Evolutionary conservation across 2,113 vertebrate species (phyloP).

Genomic region (Oreochromis aureus): DNA sequence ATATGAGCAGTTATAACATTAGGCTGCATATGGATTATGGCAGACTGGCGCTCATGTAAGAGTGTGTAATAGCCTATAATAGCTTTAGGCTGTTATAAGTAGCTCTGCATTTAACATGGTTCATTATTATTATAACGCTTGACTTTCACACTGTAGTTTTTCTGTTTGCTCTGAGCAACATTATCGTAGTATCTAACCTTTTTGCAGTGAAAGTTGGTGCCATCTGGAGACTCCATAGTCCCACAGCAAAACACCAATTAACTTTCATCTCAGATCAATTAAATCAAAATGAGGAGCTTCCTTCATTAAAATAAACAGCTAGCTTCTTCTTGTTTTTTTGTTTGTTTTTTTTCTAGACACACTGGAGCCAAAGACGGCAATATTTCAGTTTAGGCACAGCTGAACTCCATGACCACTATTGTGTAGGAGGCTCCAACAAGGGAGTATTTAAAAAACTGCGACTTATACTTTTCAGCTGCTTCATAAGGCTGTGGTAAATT

Average conservation of each 20-base stretch:
- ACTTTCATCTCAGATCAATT: background rate
- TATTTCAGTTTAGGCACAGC: constrained; percentile 21
- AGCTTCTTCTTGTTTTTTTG: constrained; percentile 9
- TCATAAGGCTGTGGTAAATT: background rate
- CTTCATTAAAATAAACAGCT: background rate
- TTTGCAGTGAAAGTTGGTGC: background rate
- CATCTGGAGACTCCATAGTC: background rate
- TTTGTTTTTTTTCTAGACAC: constrained; percentile 5
- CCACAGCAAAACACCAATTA: background rate
- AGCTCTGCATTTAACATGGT: background rate
- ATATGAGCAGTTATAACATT: background rate
- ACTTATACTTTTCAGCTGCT: constrained; percentile 7
- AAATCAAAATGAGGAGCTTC: background rate
- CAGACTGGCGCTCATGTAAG: background rate
- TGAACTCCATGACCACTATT: constrained; percentile 7
- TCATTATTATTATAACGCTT: background rate
- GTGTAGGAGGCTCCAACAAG: constrained; percentile 7
- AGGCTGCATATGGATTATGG: background rate
- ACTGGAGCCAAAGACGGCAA: constrained; percentile 29
- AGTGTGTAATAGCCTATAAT: background rate
- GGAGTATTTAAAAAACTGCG: background rate
- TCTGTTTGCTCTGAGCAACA: background rate
- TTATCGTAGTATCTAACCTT: background rate
- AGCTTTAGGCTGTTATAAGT: background rate
- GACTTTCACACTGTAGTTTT: background rate